Evolutionary conservation across 2,113 vertebrate species (phyloP), one percentile per base, ranked within the genome.

Genomic region (Pelusios castaneus): DNA sequence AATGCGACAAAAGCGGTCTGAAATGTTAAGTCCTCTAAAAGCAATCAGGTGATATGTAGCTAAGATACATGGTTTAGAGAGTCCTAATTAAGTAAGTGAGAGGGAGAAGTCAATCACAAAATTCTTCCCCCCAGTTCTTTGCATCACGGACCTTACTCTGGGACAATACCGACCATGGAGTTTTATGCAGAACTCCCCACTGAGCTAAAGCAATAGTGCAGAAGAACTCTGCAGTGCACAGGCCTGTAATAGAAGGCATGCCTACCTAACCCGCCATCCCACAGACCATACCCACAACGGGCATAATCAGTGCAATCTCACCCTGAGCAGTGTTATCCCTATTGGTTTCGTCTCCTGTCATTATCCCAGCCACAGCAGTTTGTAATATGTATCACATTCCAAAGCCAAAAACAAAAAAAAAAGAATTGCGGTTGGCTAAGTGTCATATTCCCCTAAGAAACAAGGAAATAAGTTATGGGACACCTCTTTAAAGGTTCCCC

Each of bases 161-260:
- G 38, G 70, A 43, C 70, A 43, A 24, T 25, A 75, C 21, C 60
- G 10, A 43, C 70, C n/a, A 55, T 3, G 14, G 89, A 2, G 6
- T 12, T 56, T 1, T 80, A 1, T 8, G 75, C 22, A 67, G 1
- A 6, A 38, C 7, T 83, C 54, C 82, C 56, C 34, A 8, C n/a
- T 8, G 41, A 16, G 7, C 56, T 10, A 45, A 85, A 56, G 3
- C 1, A 70, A 54, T 3, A 0, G 0, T 49, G 21, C 63, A 58
- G 2, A 25, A 19, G 2, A 0, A 0, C 54, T 10, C 38, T 31
- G 16, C 24, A 22, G 34, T 5, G n/a, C 3, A 5, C 5, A 80
- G 4, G 43, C 1, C 1, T 43, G 43, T 2, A 0, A 10, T 5
- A 4, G 5, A 2, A 38, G 51, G 5, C 0, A 0, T 3, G 3